phyloP scores from a whole-genome alignment of 2,113 vertebrate species.

The Xiphorhynchus elegans region DNA sequence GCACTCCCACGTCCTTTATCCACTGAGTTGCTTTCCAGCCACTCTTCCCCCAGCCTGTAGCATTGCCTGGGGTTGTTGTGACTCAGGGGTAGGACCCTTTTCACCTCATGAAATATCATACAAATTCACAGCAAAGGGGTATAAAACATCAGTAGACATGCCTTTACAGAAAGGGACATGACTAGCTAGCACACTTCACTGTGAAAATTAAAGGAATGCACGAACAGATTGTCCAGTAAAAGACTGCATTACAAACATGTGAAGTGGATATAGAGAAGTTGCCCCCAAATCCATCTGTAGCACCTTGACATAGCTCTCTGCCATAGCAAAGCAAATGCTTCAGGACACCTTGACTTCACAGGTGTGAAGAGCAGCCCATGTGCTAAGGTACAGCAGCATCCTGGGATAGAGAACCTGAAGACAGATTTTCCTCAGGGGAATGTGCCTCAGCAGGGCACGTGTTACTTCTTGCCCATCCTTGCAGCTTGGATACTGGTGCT shows the following conservation, averaged over 20 bases:
- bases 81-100: neutral
- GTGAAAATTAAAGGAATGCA: neutral
- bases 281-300: neutral
- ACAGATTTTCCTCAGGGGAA: neutral
- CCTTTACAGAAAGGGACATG: neutral
- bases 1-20: too few relatives aligned
- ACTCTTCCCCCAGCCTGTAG: neutral
- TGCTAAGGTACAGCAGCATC: fast-evolving
- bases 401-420: neutral
- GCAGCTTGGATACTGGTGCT: neutral
- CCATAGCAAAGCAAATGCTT: neutral
- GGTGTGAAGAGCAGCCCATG: fast-evolving
- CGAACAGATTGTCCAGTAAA: neutral
- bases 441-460: neutral
- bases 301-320: neutral
- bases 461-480: neutral
- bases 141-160: neutral
- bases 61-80: fast-evolving
- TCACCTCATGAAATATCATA: neutral
- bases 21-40: neutral
- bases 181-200: neutral
- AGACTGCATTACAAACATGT: fast-evolving
- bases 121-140: neutral
- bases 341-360: neutral
- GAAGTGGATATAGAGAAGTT: neutral